A percentile compares a stretch with the other conserved stretches of the same genome.
These are phyloP conservation scores for Labeo catla DNA, from an alignment of 2,113 vertebrate species.

Conservation along the genomic window DNA sequence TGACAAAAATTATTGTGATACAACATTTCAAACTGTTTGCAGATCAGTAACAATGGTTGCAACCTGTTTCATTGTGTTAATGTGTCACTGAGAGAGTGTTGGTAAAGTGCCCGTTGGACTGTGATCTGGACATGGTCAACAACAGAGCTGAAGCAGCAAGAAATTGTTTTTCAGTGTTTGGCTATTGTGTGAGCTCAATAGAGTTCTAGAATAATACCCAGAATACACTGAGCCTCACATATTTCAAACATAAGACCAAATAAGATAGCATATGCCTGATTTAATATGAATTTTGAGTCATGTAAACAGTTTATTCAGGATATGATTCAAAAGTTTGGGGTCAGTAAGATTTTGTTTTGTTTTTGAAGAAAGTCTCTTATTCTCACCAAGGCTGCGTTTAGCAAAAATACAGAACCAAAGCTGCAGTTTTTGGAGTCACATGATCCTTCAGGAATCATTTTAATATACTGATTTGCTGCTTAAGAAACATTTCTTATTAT, in stretches of 20 bases:
- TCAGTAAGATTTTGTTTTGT: not conserved
- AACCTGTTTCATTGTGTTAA: slow-evolving; percentile 16
- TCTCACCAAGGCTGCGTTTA: not conserved
- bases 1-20: not conserved
- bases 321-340: not conserved
- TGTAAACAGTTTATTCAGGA: not conserved
- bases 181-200: slow-evolving; percentile 18
- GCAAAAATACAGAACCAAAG: not conserved
- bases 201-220: slow-evolving; percentile 15
- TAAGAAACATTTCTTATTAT: not conserved
- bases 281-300: not conserved
- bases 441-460: not conserved
- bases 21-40: not conserved
- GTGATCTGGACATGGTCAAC: not conserved
- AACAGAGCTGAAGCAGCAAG: slow-evolving; percentile 23
- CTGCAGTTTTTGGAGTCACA: not conserved
- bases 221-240: not conserved
- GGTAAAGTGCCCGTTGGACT: slow-evolving; percentile 9
- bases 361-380: not conserved
- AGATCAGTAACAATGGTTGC: not conserved
- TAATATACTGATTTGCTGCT: not conserved
- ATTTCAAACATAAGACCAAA: not conserved
- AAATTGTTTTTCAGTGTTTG: not conserved
- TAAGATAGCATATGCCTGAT: not conserved
- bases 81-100: slow-evolving; percentile 16